Base-by-base conservation (phyloP, 1,140 invertebrate species). In the Drosophila bocqueti region DNA sequence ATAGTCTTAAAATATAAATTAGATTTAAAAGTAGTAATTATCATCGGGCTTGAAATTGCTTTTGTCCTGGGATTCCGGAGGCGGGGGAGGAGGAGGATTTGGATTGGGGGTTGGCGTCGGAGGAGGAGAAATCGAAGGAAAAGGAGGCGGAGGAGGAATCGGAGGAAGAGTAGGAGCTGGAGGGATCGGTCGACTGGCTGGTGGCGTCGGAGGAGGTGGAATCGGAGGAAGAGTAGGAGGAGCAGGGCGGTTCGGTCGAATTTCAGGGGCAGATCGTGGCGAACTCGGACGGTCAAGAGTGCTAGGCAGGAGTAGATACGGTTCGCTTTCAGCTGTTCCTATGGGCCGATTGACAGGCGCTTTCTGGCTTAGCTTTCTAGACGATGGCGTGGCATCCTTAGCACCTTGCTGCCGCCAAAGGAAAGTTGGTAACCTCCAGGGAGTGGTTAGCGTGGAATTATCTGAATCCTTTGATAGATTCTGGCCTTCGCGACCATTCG, bases 21-120 rank as follows among this genome's bases (percentile, higher is more conserved):
- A 16, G 4, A 5, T 2, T 61, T 7, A 62, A 62, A 63, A 62
- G 15, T 45, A 45, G 4, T 61, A 62, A 15, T 43, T 61, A 3
- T n/a, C 6, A n/a, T 62, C 38, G 11, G 38, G 0, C 29, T 34
- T 62, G 0, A 9, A 16, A 16, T 21, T 13, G 18, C 16, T 26
- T 45, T 65, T 31, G 11, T 18, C 8, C 3, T 18, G 2, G 9
- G 40, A 21, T 16, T 31, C 2, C 4, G 26, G 8, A 21, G 58
- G 59, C 1, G 46, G 29, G 8, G 34, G 16, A 8, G 16, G 29
- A 24, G 38, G 60, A 4, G 59, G 46, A 21, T 61, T 36, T 15
- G 66, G 59, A 36, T 29, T 31, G 15, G 64, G 50, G 2, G 68
- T 34, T 7, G n/a, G 21, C 2, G 31, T 42, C 3, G 47, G 66